A percentile compares a stretch with the other conserved stretches of the same genome.
Evolutionary conservation across 2,888 invertebrate species (phyloP).

Genomic region (Agrochola macilenta): DNA sequence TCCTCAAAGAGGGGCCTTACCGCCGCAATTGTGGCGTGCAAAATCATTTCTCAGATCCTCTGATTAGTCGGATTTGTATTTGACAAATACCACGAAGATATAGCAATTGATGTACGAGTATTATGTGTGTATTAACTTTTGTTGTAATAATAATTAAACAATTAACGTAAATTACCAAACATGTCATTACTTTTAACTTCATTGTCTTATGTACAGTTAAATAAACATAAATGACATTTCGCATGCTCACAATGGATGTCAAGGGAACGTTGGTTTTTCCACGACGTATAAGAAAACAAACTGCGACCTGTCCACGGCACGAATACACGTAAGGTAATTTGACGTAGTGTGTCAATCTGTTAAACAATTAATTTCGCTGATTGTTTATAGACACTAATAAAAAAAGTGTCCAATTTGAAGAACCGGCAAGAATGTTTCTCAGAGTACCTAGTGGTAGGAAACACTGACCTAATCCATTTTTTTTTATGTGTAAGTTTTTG

Average conservation of each 20-base stretch:
- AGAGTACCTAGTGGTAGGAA: too few relatives aligned
- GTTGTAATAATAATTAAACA: slow-evolving; percentile 17
- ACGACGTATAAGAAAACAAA: slow-evolving; percentile 60
- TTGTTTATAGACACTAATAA: background rate
- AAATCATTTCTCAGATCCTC: background rate
- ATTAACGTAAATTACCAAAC: slow-evolving; percentile 15
- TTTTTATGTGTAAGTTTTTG: background rate
- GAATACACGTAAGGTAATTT: slow-evolving; percentile 27
- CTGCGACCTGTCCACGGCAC: slow-evolving; percentile 61
- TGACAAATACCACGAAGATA: too few relatives aligned
- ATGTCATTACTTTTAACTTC: slow-evolving; percentile 28
- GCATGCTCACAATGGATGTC: slow-evolving; percentile 63
- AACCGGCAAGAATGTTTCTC: too few relatives aligned
- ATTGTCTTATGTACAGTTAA: slow-evolving; percentile 37
- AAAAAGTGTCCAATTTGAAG: too few relatives aligned
- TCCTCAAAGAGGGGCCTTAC: too few relatives aligned
- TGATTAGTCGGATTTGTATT: background rate
- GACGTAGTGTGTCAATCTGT: background rate
- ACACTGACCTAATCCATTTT: too few relatives aligned
- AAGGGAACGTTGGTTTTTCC: slow-evolving; percentile 65
- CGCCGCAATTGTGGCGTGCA: too few relatives aligned
- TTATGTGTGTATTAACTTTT: too few relatives aligned
- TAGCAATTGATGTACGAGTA: background rate
- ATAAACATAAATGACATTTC: slow-evolving; percentile 41
- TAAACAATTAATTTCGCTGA: background rate